Conservation (phyloP, 2,797 vertebrate species). For the Acanthurus tractus region DNA sequence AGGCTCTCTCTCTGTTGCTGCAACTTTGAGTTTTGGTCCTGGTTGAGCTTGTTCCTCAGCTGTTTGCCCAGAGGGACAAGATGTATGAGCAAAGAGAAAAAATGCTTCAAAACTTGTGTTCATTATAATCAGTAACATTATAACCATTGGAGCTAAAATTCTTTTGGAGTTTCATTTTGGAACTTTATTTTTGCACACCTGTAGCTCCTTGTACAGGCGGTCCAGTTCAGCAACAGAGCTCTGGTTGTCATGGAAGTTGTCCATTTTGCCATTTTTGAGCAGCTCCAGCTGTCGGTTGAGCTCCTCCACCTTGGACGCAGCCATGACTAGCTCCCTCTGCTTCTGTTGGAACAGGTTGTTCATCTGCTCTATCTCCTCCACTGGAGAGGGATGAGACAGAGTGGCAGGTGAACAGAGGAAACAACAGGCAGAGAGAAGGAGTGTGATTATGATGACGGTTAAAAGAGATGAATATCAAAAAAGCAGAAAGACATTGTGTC, state of each 20-base stretch:
- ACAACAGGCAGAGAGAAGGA: neutral
- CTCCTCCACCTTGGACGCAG: constrained; percentile 95
- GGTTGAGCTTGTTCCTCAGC: constrained; percentile 97
- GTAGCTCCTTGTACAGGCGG: constrained; percentile 96
- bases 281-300: constrained; percentile 95
- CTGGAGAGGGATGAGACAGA: constrained; percentile 71
- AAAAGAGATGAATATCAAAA: neutral
- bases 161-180: neutral
- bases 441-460: constrained; percentile 5
- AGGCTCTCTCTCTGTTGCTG: constrained; percentile 96
- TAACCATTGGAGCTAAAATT: neutral
- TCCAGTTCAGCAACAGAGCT: constrained; percentile 91
- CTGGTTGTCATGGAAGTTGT: constrained; percentile 89
- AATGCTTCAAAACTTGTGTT: neutral
- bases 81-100: constrained; percentile 1
- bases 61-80: constrained; percentile 62
- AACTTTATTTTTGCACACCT: constrained; percentile 86
- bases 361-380: constrained; percentile 99
- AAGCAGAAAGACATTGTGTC: neutral
- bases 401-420: neutral
- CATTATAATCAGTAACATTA: neutral
- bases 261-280: constrained; percentile 93
- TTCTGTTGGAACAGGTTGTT: constrained; percentile 98
- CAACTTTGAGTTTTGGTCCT: constrained; percentile 95
- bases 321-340: constrained; percentile 94